phyloP scores from a whole-genome alignment of 2,797 vertebrate genomes.

The Cygnus olor region DNA sequence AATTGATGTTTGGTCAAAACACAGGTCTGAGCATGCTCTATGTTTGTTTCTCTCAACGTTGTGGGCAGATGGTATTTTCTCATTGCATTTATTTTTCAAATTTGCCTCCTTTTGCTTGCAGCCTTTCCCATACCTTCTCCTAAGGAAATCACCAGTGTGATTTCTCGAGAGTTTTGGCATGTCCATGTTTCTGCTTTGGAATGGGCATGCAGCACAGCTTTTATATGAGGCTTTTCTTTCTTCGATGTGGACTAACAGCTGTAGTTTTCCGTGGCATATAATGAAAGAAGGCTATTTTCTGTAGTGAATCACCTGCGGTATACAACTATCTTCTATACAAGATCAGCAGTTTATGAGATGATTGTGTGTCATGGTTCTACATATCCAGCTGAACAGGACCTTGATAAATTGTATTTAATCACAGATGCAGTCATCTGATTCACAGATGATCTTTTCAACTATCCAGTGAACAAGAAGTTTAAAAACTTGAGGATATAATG shows the following conservation, averaged over 20 bases:
- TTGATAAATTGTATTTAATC: neutral
- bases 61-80: neutral
- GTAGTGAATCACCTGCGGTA: neutral
- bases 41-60: neutral
- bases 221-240: neutral
- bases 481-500: neutral
- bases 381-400: neutral
- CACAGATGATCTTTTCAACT: neutral
- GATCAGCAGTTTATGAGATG: neutral
- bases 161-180: neutral
- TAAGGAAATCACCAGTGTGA: neutral
- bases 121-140: neutral
- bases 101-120: neutral
- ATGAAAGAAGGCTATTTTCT: neutral
- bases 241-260: neutral
- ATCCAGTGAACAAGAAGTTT: neutral
- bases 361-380: neutral
- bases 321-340: neutral
- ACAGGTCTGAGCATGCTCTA: neutral
- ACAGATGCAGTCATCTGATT: neutral
- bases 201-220: neutral
- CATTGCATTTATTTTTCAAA: neutral
- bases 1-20: neutral
- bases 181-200: neutral
- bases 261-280: neutral